Evolutionary conservation across 2,797 vertebrate species (phyloP).

Genomic region (Malurus leucopterus): DNA sequence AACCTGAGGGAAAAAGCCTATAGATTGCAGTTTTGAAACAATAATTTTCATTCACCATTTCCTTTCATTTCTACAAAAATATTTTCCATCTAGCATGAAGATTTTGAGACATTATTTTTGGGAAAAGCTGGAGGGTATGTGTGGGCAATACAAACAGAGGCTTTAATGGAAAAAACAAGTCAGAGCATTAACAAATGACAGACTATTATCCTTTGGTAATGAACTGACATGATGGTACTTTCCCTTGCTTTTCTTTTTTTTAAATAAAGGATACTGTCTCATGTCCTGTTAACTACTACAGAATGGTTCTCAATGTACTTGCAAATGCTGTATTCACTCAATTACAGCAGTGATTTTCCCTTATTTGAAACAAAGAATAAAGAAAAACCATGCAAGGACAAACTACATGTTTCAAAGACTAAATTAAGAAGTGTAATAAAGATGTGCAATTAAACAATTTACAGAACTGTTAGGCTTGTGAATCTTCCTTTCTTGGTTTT

Average conservation of each 20-base stretch:
- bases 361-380: not conserved
- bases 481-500: not conserved
- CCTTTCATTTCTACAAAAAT: not conserved
- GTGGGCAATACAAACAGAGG: not conserved
- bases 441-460: not conserved
- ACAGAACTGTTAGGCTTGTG: not conserved
- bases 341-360: not conserved
- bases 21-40: not conserved
- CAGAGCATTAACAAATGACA: slow-evolving; percentile 3
- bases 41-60: slow-evolving; percentile 3
- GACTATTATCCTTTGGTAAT: not conserved
- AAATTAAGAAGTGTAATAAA: slow-evolving; percentile 3
- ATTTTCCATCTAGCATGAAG: slow-evolving; percentile 1
- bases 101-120: slow-evolving; percentile 23
- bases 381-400: not conserved
- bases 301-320: not conserved
- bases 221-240: not conserved
- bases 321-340: not conserved
- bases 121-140: not conserved
- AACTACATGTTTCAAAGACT: not conserved
- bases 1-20: not conserved
- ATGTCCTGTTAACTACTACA: not conserved
- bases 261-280: not conserved
- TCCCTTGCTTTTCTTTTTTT: not conserved
- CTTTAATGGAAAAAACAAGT: slow-evolving; percentile 9